Conservation (phyloP, 2,113 vertebrate species). For the Chroicocephalus ridibundus region DNA sequence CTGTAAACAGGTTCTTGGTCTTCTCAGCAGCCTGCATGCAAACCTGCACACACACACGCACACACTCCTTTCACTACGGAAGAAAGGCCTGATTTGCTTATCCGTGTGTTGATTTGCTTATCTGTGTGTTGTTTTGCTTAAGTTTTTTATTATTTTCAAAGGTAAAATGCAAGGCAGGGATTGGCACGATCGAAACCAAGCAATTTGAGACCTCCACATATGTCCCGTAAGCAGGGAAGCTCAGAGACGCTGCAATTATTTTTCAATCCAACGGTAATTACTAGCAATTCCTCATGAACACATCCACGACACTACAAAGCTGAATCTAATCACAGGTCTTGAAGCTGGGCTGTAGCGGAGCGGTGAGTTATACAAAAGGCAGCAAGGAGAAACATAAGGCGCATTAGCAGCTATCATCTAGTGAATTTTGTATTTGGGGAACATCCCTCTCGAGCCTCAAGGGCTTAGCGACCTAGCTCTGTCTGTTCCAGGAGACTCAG, state of each 20-base stretch:
- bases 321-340: not conserved
- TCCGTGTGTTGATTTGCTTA: not conserved
- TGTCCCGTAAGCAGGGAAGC: not conserved
- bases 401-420: not conserved
- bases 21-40: not conserved
- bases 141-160: not conserved
- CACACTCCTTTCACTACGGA: accelerated
- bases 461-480: not conserved
- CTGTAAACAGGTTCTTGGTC: not conserved
- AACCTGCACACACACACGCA: not conserved
- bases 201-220: not conserved
- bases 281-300: not conserved
- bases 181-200: not conserved
- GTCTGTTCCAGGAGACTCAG: not conserved
- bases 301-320: not conserved
- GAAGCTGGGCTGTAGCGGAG: not conserved
- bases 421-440: not conserved
- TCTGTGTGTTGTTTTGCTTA: not conserved
- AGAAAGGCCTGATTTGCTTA: not conserved
- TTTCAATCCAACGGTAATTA: not conserved
- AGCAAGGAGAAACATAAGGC: not conserved
- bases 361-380: not conserved
- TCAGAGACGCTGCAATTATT: not conserved
- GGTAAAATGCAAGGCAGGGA: not conserved
- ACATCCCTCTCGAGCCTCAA: not conserved